Evolutionary conservation across 2,888 invertebrate species (phyloP).

Genomic region (Neoitamus cyanurus): DNA sequence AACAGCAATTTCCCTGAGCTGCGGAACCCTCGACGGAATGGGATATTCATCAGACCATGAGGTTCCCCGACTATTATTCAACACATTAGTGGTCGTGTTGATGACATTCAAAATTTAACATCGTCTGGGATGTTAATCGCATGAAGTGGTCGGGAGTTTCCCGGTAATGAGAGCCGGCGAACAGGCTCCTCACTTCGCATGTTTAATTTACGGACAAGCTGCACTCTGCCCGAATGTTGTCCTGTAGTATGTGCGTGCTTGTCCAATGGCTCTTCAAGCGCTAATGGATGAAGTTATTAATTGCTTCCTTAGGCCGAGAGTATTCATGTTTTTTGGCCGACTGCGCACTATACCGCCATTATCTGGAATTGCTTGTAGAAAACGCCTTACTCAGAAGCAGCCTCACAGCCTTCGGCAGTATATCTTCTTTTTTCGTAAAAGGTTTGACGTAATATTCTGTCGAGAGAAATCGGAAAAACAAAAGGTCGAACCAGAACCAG

Average conservation of each 20-base stretch:
- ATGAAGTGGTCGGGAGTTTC: slow-evolving; percentile 9
- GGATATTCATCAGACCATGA: slow-evolving; percentile 29
- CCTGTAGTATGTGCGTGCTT: neutral
- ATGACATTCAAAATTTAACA: slow-evolving; percentile 42
- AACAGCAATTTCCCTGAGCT: slow-evolving; percentile 18
- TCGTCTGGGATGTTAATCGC: slow-evolving; percentile 21
- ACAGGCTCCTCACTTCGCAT: neutral
- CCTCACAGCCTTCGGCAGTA: slow-evolving; percentile 41
- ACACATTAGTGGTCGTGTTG: slow-evolving; percentile 40
- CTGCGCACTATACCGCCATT: neutral
- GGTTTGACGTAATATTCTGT: neutral
- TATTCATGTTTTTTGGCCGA: neutral
- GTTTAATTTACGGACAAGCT: neutral
- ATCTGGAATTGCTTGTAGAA: neutral
- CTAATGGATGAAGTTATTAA: slow-evolving; percentile 43
- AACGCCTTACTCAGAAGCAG: neutral
- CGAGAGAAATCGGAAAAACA: neutral
- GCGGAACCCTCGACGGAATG: neutral
- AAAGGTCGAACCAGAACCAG: neutral
- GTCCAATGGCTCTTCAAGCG: neutral
- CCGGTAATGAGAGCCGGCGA: neutral
- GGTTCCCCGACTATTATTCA: slow-evolving; percentile 35
- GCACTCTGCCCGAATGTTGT: neutral
- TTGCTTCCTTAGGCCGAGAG: neutral
- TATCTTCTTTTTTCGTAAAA: slow-evolving; percentile 42